phyloP scores from a whole-genome alignment of 2,113 vertebrate genomes.

The Arothron firmamentum region DNA sequence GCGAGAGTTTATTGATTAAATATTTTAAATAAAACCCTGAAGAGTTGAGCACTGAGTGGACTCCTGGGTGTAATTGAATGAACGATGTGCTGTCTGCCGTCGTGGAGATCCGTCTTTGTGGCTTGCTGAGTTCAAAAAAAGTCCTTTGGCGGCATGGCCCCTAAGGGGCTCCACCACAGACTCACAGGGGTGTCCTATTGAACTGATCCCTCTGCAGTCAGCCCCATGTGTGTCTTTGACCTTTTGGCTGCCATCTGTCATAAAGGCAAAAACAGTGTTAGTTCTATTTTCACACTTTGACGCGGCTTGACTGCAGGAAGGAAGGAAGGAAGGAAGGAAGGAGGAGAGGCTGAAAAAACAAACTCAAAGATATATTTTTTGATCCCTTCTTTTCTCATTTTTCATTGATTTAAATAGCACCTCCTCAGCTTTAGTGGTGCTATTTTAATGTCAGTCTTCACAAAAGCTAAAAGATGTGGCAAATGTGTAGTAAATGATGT shows the following conservation, averaged over 20 bases:
- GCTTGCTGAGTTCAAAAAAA: slow-evolving; percentile 69
- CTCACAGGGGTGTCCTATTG: slow-evolving; percentile 42
- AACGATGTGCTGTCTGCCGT: slow-evolving; percentile 39
- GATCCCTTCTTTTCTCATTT: too few species aligned
- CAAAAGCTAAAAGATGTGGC: too few species aligned
- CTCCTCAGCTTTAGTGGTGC: too few species aligned
- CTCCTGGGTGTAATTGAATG: slow-evolving; percentile 25
- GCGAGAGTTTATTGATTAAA: neutral
- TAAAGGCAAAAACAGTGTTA: slow-evolving; percentile 41
- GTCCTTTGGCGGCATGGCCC: slow-evolving; percentile 56
- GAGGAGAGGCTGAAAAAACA: neutral
- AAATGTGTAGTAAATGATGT: too few species aligned
- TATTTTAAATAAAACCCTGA: slow-evolving; percentile 5
- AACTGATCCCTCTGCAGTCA: slow-evolving; percentile 52
- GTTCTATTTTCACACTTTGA: slow-evolving; percentile 18
- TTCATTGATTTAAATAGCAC: too few species aligned
- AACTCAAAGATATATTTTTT: neutral
- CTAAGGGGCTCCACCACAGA: slow-evolving; percentile 37
- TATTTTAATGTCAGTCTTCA: too few species aligned
- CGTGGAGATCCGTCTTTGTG: slow-evolving; percentile 64
- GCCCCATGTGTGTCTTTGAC: slow-evolving; percentile 66
- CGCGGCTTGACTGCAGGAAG: slow-evolving; percentile 4
- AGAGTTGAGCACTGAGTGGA: slow-evolving; percentile 19
- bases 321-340: too few species aligned
- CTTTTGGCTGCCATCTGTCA: slow-evolving; percentile 68